Evolutionary conservation across 2,888 invertebrate genomes (phyloP).

Genomic region (Pandemis corylana): DNA sequence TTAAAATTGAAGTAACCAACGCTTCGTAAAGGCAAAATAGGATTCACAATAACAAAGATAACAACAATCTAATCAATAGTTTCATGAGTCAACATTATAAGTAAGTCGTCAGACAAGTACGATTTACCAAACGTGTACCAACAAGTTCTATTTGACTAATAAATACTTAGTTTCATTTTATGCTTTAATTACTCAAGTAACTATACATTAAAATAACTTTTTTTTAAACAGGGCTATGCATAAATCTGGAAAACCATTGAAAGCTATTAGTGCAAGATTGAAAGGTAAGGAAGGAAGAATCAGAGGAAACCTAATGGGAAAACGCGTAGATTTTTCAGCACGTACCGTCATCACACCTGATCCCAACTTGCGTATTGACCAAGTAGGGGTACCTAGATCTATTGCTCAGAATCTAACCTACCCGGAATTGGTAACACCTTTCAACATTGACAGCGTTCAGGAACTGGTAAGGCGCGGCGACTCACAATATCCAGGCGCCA

Average conservation of each 20-base stretch:
- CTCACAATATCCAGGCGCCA: slow-evolving; percentile 99
- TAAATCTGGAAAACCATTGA: slow-evolving; percentile 99
- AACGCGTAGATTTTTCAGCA: slow-evolving; percentile 99
- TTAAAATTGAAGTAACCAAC: not conserved
- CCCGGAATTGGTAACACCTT: slow-evolving; percentile 99
- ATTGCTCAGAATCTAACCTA: slow-evolving; percentile 99
- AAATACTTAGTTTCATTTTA: no score
- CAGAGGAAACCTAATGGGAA: slow-evolving; percentile 99
- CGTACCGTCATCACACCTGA: slow-evolving; percentile 99
- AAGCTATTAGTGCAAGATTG: slow-evolving; percentile 97
- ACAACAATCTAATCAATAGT: not conserved
- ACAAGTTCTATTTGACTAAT: not conserved
- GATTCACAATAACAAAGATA: not conserved
- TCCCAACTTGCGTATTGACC: slow-evolving; percentile 97
- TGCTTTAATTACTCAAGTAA: no score
- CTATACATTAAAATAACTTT: not conserved
- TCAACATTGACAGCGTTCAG: slow-evolving; percentile 97
- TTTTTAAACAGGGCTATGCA: slow-evolving; percentile 93
- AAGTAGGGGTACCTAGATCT: slow-evolving; percentile 98
- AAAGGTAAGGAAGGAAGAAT: slow-evolving; percentile 99
- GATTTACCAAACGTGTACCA: not conserved
- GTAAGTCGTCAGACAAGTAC: not conserved
- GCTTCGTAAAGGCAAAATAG: no score
- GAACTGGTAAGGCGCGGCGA: slow-evolving; percentile 98
- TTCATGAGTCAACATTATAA: not conserved